Base-by-base conservation (phyloP, 1,140 invertebrate species). In the Cecropterus lyciades region DNA sequence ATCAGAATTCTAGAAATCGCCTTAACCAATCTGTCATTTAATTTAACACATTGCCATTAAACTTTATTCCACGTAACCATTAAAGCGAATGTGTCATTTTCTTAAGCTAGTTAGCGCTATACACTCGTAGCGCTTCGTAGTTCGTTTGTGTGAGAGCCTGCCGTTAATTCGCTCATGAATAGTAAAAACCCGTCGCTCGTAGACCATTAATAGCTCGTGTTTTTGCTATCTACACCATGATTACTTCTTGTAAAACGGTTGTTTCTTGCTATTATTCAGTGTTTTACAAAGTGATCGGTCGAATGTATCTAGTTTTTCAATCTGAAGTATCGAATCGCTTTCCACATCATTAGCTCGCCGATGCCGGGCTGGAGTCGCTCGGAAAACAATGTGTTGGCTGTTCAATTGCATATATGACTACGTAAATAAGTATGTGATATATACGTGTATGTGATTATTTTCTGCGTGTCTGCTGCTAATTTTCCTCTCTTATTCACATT, bases 81-180 rank as follows among this genome's bases (percentile, higher is more conserved):
- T 46, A 60, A 37, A 11, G 27, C 59, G n/a, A 51, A 51, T 62
- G 59, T 62, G 48, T 63, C 57, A 62, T 62, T 62, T 62, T 62
- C 48, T 51, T 51, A 43, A n/a, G 37, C 48, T 43, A 63, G 60
- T 51, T 62, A 49, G 40, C 40, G 40, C 11, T 43, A 51, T 40
- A 40, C 30, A 8, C 7, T 45, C 40, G 42, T 16, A 67, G 68
- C 66, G 63, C 68, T 68, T 65, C 56, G 73, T 73, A 70, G 77
- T 77, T 63, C 74, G 70, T 70, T 74, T 71, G 68, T 82, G 72
- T 79, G 72, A 76, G 73, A 80, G 69, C 63, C 69, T 48, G 70
- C 84, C 79, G 83, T 86, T 88, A 88, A 81, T 77, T 77, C 59
- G 52, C 78, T 86, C 79, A 88, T 88, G 85, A 87, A 90, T 90